Evolutionary conservation across 1,140 invertebrate species (phyloP).

Genomic region (Dendrolimus punctatus): DNA sequence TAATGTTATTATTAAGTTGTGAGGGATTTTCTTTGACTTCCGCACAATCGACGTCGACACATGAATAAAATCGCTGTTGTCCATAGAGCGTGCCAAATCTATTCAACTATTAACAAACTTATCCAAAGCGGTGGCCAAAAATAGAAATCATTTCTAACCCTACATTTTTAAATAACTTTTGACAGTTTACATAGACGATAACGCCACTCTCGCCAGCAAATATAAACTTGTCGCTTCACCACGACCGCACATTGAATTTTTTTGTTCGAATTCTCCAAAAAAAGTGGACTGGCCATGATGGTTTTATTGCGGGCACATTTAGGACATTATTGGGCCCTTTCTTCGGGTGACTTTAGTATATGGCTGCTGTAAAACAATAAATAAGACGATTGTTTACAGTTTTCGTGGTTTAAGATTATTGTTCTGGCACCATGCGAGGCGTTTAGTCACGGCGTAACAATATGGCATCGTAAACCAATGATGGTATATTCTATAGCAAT

Average conservation of each 20-base stretch:
- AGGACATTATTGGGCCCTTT: slow-evolving; percentile 42
- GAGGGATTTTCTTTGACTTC: slow-evolving; percentile 49
- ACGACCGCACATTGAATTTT: slow-evolving; percentile 9
- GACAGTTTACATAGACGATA: no score
- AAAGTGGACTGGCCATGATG: slow-evolving; percentile 35
- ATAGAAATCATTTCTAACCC: no score
- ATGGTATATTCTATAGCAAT: slow-evolving; percentile 33
- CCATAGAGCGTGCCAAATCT: slow-evolving; percentile 56
- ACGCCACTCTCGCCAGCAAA: no score
- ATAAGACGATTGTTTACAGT: slow-evolving; percentile 52
- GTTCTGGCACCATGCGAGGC: slow-evolving; percentile 39
- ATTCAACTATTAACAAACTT: slow-evolving; percentile 19
- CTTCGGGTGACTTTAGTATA: slow-evolving; percentile 46
- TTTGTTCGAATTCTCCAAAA: no score
- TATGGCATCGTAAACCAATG: slow-evolving; percentile 37
- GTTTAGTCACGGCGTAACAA: slow-evolving; percentile 34
- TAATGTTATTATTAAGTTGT: slow-evolving; percentile 64
- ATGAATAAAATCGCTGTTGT: not conserved
- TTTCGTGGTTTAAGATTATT: slow-evolving; percentile 26
- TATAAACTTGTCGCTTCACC: slow-evolving; percentile 18
- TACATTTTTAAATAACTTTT: no score
- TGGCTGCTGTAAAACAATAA: slow-evolving; percentile 65
- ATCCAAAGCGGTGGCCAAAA: no score
- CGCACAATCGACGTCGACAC: slow-evolving; percentile 46
- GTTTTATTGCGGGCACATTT: slow-evolving; percentile 60